Percentiles rank a stretch among this genome's conserved stretches.
These are phyloP conservation scores for Pelosia muscerda DNA, from an alignment of 2,888 invertebrate genomes.

Conservation along the genomic window DNA sequence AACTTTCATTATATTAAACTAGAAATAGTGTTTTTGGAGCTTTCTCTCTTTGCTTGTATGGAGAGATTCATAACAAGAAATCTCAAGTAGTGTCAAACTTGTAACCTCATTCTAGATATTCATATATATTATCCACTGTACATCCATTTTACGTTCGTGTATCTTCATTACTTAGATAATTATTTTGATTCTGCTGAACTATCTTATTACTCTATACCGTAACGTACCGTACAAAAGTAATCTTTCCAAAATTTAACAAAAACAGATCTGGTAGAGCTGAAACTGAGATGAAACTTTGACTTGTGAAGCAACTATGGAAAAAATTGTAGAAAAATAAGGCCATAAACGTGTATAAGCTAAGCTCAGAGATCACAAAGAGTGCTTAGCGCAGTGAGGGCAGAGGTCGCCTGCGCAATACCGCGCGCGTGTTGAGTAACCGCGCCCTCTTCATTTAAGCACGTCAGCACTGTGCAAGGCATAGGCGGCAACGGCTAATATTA, in stretches of 20 bases:
- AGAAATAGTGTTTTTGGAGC: no score
- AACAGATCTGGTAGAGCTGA: background rate
- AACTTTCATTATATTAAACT: no score
- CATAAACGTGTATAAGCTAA: constrained; percentile 4
- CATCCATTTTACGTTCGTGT: no score
- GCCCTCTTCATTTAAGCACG: constrained; percentile 33
- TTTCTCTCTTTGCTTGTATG: no score
- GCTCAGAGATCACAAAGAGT: constrained; percentile 28
- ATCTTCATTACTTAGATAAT: no score
- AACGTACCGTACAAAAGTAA: no score
- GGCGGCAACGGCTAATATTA: background rate
- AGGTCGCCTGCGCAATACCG: constrained; percentile 53
- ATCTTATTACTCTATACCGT: no score
- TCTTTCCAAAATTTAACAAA: background rate
- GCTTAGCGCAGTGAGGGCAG: constrained; percentile 40
- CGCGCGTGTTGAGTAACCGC: constrained; percentile 36
- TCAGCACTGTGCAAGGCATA: constrained; percentile 11
- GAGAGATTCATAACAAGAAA: no score
- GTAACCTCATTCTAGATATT: no score
- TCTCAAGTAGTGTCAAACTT: no score
- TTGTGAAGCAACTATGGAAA: background rate
- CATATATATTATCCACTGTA: no score
- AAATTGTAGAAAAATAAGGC: background rate
- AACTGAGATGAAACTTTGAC: background rate
- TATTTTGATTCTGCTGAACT: no score